Evolutionary conservation across 2,113 vertebrate genomes (phyloP), one percentile per base, ranked within the genome.

Genomic region (Mormyrus iriodes): DNA sequence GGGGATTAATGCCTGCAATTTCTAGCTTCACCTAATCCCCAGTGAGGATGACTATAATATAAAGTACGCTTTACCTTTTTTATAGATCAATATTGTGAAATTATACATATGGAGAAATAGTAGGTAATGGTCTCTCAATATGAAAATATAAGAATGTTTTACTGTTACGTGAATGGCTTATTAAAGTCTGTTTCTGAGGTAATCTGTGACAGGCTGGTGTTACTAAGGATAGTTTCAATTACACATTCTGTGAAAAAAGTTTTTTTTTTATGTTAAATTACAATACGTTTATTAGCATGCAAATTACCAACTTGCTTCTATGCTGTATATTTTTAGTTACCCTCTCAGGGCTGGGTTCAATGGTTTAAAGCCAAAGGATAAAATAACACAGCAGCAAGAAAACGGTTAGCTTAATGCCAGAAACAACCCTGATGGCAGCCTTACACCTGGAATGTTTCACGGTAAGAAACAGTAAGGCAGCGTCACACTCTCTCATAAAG

Each of bases 381-480:
- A 88, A 48, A 90, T 46, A 88, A 53, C 93, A 94, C 24, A 94
- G 96, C 96, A 97, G 97, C 97, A 95, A 96, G 96, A 95, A 95
- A 97, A 97, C 97, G 91, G 89, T 97, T 94, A 97, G 96, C 97
- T 97, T 97, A 98, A 97, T 95, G 97, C 96, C 97, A 98, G 97
- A 98, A 98, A 98, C 97, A 99, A 99, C 97, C 97, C 97, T 97
- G 96, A 99, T 97, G 96, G 96, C 96, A 98, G 97, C 97, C 97
- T 98, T 96, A 96, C 97, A 93, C 97, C 98, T 95, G 88, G 95
- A 97, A 96, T 97, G 97, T 99, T 98, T 98, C 98, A 98, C 95
- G 97, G 97, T 97, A 96, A 97, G 97, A 99, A 98, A 99, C 97
- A 97, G 97, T 97, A 98, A 98, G 97, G 97, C 97, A 97, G 96